These are phyloP conservation scores for Oncorhynchus gorbuscha DNA, from an alignment of 2,113 vertebrate species.

Conservation along the genomic window DNA sequence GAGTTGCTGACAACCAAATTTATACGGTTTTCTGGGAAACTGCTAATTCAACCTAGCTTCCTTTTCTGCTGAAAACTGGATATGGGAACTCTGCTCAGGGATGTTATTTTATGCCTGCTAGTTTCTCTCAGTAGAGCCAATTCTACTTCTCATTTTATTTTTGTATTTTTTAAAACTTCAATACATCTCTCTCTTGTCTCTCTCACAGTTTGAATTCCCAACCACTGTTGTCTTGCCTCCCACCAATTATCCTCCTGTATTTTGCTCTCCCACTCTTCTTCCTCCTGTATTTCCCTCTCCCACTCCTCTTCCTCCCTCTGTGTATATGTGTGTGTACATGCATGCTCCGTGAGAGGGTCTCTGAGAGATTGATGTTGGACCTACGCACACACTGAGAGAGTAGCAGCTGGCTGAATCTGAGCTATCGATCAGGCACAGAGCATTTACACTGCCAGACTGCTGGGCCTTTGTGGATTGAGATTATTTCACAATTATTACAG, in stretches of 20 bases:
- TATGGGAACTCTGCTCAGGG: too few species aligned
- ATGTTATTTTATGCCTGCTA: too few species aligned
- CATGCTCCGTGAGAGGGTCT: not conserved
- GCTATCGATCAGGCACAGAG: slow-evolving; percentile 70
- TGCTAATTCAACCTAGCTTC: too few species aligned
- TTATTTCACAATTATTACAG: slow-evolving; percentile 80
- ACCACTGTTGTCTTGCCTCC: too few species aligned
- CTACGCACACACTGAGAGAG: slow-evolving; percentile 44
- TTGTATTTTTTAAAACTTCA: not conserved
- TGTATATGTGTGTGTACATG: not conserved
- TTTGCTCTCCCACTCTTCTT: not conserved
- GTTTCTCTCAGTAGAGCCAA: not conserved
- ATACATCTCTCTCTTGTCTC: too few species aligned
- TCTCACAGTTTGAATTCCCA: too few species aligned
- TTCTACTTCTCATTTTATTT: not conserved
- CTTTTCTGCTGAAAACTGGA: too few species aligned
- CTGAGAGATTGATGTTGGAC: slow-evolving; percentile 61
- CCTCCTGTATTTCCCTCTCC: not conserved
- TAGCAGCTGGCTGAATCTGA: slow-evolving; percentile 64
- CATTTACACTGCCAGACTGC: slow-evolving; percentile 70
- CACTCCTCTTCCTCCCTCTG: slow-evolving; percentile 12
- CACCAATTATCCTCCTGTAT: not conserved
- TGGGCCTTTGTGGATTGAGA: slow-evolving; percentile 74
- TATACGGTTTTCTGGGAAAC: too few species aligned
- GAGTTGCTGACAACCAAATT: too few species aligned